A percentile compares a stretch with the other conserved stretches of the same genome.
phyloP scores from a whole-genome alignment of 2,797 vertebrate genomes.

The Muscicapa striata region DNA sequence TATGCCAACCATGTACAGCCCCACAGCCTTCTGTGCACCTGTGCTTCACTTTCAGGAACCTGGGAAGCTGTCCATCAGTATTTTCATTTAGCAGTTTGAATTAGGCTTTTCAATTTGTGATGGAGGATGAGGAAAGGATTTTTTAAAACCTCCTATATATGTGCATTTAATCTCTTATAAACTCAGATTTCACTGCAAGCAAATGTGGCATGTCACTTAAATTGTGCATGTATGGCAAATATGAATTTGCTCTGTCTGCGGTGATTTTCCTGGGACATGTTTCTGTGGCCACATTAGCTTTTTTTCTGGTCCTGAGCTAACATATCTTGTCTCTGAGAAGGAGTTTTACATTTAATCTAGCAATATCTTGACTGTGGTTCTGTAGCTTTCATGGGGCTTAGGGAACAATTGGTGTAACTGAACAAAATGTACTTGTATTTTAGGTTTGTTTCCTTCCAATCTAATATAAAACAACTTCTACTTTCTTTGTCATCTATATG shows the following conservation, averaged over 20 bases:
- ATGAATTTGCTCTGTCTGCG: background rate
- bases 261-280: background rate
- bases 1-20: background rate
- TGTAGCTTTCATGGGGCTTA: accelerated
- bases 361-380: background rate
- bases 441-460: background rate
- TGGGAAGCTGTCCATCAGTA: background rate
- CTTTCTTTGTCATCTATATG: background rate
- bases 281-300: background rate
- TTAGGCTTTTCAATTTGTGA: background rate
- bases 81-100: background rate
- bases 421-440: background rate
- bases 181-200: background rate
- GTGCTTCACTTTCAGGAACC: background rate
- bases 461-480: background rate
- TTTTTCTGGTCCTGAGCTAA: background rate
- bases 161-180: background rate
- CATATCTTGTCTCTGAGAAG: background rate
- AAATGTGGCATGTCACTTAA: background rate
- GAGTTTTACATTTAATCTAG: background rate
- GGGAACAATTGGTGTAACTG: accelerated
- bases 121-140: background rate
- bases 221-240: background rate
- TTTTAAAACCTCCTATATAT: background rate
- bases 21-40: background rate